Percentiles rank a stretch among this genome's conserved stretches.
Evolutionary conservation across 2,797 vertebrate species (phyloP).

Genomic region (Pseudochaenichthys georgianus): DNA sequence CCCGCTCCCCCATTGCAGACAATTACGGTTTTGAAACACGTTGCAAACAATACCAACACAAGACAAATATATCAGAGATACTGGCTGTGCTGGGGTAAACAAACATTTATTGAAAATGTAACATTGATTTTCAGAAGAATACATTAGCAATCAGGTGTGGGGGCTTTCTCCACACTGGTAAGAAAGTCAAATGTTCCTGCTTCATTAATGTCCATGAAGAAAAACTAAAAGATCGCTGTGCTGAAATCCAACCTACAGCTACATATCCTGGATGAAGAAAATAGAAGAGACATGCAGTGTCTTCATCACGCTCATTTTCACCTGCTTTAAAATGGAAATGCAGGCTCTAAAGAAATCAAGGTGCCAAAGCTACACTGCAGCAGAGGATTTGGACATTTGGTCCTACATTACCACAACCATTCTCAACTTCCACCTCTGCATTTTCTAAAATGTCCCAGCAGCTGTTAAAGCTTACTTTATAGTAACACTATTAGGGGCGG

Average conservation of each 20-base stretch:
- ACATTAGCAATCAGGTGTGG: constrained; percentile 36
- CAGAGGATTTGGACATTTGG: constrained; percentile 25
- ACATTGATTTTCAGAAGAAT: constrained; percentile 20
- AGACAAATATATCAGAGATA: constrained; percentile 9
- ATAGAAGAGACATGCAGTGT: constrained; percentile 21
- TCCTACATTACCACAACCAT: neutral
- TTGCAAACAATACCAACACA: neutral
- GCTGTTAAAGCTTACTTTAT: neutral
- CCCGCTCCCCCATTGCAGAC: too few species aligned
- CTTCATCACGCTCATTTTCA: neutral
- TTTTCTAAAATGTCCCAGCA: constrained; percentile 7
- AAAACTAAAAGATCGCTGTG: constrained; percentile 5
- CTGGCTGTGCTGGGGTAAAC: constrained; percentile 37
- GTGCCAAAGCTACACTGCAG: constrained; percentile 31
- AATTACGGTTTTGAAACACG: neutral
- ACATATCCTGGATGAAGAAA: neutral
- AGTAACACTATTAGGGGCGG: constrained; percentile 41
- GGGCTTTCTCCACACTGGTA: neutral
- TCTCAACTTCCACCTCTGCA: neutral
- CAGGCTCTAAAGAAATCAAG: constrained; percentile 47
- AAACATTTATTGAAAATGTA: constrained; percentile 71
- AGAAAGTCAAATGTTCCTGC: constrained; percentile 38
- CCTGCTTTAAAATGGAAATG: constrained; percentile 57
- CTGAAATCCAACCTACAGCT: constrained; percentile 24
- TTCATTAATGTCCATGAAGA: constrained; percentile 42